Base-by-base conservation (phyloP, 30 jellyfish, hydroid and myxozoan species). In the Calvadosia cruxmelitensis region DNA sequence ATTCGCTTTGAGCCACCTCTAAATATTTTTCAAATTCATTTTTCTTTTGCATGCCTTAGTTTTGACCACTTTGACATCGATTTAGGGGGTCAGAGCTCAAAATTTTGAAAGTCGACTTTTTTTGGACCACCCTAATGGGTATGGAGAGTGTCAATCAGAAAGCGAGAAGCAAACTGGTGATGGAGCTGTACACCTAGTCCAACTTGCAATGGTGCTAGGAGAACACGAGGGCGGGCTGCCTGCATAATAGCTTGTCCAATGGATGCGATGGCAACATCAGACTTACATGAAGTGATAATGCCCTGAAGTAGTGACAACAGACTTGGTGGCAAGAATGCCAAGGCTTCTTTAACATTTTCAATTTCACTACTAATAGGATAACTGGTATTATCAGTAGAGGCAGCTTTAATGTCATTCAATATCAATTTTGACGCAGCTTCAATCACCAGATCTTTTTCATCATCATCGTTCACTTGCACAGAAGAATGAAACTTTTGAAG, bases 161-260 rank as follows among this genome's bases (percentile, higher is more conserved):
- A 66, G 25, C 67, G 62, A 24, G 75, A 66, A 27, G 62, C 75
- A 66, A 66, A 66, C 31, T 66, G 67, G 36, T 66, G 75, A 66
- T 33, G 67, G 10, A n/a, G n/a, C n/a, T n/a, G n/a, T n/a, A n/a
- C n/a, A n/a, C n/a, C n/a, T n/a, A n/a, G n/a, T n/a, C n/a, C 75
- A 66, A 66, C 63, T 66, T 66, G 75, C 63, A 66, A 66, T 27
- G 69, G 75, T 66, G 75, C 75, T 63, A 66, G 30, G 64, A 66
- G 36, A 30, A 66, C 75, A 25, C 75, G 67, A 66, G 75, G 68
- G 24, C 26, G 75, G 68, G 62, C 36, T 30, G 75, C 30, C 34
- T 66, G 75, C 75, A 66, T 66, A 30, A 66, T n/a, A n/a, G n/a
- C n/a, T n/a, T n/a, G n/a, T n/a, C n/a, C n/a, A n/a, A n/a, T n/a